Conservation (phyloP, 2,797 vertebrate genomes). For the Myotis findleyi region DNA sequence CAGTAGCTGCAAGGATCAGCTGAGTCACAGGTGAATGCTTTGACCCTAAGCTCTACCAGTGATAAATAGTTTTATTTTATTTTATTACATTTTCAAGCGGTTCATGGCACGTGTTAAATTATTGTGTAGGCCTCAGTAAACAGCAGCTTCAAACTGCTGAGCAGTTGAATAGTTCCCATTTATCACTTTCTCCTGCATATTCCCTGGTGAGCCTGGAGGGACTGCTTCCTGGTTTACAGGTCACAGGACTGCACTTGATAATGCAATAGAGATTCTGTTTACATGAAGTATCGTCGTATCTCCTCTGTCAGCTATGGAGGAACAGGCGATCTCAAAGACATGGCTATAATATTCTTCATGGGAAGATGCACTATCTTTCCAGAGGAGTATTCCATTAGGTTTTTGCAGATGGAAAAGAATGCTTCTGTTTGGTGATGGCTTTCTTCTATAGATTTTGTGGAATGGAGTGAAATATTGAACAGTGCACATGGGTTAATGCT, state of each 20-base stretch:
- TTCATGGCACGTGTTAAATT: constrained; percentile 81
- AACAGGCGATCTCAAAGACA: not conserved
- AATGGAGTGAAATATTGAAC: constrained; percentile 17
- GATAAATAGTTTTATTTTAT: constrained; percentile 80
- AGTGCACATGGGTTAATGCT: not conserved
- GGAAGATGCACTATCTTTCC: not conserved
- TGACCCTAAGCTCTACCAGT: constrained; percentile 70
- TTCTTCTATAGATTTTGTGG: not conserved
- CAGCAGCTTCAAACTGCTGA: constrained; percentile 72
- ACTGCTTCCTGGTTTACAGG: not conserved
- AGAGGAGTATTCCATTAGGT: not conserved
- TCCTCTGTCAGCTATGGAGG: not conserved
- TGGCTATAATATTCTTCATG: not conserved
- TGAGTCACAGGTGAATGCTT: constrained; percentile 78
- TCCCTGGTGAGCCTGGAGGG: not conserved
- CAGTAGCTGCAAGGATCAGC: constrained; percentile 68
- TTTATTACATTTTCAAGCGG: constrained; percentile 81
- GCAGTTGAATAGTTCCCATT: constrained; percentile 65
- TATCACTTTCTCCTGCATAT: constrained; percentile 44
- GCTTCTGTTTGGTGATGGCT: not conserved
- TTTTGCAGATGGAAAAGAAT: not conserved
- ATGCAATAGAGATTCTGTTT: not conserved
- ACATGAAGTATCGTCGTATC: not conserved
- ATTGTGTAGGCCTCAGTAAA: constrained; percentile 70
- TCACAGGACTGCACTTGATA: not conserved